These are phyloP conservation scores for Trilocha varians DNA, from an alignment of 2,888 invertebrate genomes.

Conservation along the genomic window DNA sequence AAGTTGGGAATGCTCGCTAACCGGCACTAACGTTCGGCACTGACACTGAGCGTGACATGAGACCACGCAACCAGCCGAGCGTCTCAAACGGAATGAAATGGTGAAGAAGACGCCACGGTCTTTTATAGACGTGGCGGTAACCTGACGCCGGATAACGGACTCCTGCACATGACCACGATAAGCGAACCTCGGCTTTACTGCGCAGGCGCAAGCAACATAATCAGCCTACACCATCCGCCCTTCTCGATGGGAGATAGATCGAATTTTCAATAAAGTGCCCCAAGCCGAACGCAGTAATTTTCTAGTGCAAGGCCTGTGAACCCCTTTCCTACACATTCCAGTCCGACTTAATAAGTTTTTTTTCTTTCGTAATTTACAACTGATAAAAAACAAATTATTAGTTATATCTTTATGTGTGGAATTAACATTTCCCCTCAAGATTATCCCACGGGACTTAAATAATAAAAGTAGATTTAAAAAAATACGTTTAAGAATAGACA, in stretches of 20 bases:
- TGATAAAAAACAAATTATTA: too few species aligned
- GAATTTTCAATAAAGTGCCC: conserved; percentile 69
- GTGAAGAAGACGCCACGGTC: conserved; percentile 69
- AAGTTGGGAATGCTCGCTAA: conserved; percentile 31
- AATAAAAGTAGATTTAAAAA: too few species aligned
- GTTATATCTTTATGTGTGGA: too few species aligned
- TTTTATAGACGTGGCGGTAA: conserved; percentile 72
- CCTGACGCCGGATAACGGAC: conserved; percentile 73
- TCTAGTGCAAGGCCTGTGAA: conserved; percentile 43
- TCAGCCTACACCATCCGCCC: conserved; percentile 27
- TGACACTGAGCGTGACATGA: conserved; percentile 38
- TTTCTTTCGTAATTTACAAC: too few species aligned
- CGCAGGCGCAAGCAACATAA: conserved; percentile 35
- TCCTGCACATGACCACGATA: conserved; percentile 36
- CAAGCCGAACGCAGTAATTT: conserved; percentile 63
- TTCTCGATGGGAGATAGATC: conserved; percentile 59
- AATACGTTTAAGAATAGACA: too few species aligned
- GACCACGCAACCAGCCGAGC: conserved; percentile 48
- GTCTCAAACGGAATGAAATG: conserved; percentile 71
- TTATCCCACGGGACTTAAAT: too few species aligned
- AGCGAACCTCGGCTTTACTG: conserved; percentile 39
- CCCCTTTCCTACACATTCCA: too few species aligned
- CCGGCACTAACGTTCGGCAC: conserved; percentile 32
- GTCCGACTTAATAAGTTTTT: too few species aligned
- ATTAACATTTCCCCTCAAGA: too few species aligned